These are phyloP conservation scores for Echeneis naucrates DNA, from an alignment of 2,797 vertebrate species.

Conservation along the genomic window DNA sequence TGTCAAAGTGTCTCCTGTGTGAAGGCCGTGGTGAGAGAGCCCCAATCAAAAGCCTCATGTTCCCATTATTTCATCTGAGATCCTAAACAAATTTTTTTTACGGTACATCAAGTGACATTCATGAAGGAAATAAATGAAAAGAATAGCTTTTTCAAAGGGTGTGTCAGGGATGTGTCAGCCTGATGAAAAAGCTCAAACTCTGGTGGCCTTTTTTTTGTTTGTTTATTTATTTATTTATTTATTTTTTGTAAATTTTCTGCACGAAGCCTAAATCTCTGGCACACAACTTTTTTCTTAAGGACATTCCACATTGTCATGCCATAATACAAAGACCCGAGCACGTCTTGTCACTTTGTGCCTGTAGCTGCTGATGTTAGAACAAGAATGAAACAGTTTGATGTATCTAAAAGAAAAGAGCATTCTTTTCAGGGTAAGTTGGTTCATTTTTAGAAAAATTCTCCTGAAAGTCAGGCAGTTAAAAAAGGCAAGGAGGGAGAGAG, in stretches of 20 bases:
- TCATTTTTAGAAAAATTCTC: not conserved
- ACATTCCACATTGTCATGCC: slow-evolving; percentile 16
- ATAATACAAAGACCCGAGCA: slow-evolving; percentile 17
- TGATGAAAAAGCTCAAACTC: slow-evolving; percentile 48
- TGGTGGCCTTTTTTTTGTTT: too few relatives aligned
- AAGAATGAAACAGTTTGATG: not conserved
- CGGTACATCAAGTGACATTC: slow-evolving; percentile 72
- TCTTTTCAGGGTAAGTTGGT: not conserved
- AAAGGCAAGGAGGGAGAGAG: not conserved
- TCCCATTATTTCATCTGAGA: slow-evolving; percentile 78
- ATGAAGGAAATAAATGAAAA: slow-evolving; percentile 67
- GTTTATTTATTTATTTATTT: too few relatives aligned
- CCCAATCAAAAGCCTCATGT: slow-evolving; percentile 62
- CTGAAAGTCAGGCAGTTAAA: not conserved
- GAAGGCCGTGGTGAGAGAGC: slow-evolving; percentile 50
- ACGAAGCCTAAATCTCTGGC: slow-evolving; percentile 47
- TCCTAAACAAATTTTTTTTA: slow-evolving; percentile 86
- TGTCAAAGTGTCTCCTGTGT: slow-evolving; percentile 44
- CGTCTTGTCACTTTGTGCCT: not conserved
- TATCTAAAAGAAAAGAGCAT: not conserved
- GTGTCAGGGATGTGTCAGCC: slow-evolving; percentile 51
- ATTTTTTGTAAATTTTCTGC: slow-evolving; percentile 18
- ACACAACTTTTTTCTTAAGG: slow-evolving; percentile 23
- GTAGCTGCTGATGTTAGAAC: not conserved
- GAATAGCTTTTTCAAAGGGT: slow-evolving; percentile 64